Base-by-base conservation (phyloP, 2,888 invertebrate species). In the Eupithecia subfuscata region DNA sequence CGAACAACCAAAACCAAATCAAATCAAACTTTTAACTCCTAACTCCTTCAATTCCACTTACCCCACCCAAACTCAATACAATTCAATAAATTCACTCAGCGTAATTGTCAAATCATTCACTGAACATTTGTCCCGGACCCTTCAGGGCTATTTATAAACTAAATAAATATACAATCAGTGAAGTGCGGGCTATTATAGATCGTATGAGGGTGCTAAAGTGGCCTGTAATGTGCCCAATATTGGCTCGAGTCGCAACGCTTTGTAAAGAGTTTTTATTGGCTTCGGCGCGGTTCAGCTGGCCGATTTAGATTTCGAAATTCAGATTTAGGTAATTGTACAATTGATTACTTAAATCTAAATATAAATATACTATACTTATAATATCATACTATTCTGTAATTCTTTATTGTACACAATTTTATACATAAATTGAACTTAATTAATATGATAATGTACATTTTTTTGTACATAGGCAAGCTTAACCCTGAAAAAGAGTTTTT, bases 91-190 rank as follows among this genome's bases (percentile, higher is more conserved):
- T 90, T 89, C 88, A 85, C 90, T 82, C 71, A 83, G 84, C 81
- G 87, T 93, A 90, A 93, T 92, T 90, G 93, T 91, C 89, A 86
- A 91, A 92, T 93, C 93, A 93, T 93, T 91, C 88, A 89, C 83
- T 87, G 81, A 82, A 84, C 86, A 85, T 88, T 88, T 86, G 87
- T 87, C 86, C 74, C 75, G 37, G 64, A 3, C 64, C 64, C 64
- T 68, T 68, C 82, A 82, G 81, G 18, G 37, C 37, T 1, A 67
- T 83, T 84, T 83, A 83, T 83, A 81, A 82, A 70, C 52, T 79
- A 79, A 83, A 81, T 79, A 80, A 83, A 82, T 80, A 77, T 75
- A 74, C 86, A 87, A 89, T 89, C 85, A 88, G 80, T 84, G 75
- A 79, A 80, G 80, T 87, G 88, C 84, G 85, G 87, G 86, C 83